Evolutionary conservation across 2,888 invertebrate genomes (phyloP).

Genomic region (Mechanitis mazaeus): DNA sequence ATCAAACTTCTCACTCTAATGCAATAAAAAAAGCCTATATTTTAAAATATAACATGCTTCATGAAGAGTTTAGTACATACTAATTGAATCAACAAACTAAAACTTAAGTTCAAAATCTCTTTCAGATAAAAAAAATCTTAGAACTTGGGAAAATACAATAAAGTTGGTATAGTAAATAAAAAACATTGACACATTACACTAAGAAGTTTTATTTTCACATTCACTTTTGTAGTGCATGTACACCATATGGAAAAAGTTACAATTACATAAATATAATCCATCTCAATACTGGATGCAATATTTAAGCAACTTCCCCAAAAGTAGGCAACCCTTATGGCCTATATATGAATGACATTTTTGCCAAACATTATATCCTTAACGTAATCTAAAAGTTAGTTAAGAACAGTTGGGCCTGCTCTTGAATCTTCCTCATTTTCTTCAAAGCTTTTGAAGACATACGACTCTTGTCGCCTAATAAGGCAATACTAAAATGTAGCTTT

Average conservation of each 20-base stretch:
- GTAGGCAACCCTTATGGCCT: conserved; percentile 17
- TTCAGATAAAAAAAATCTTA: too few species aligned
- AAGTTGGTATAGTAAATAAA: conserved; percentile 17
- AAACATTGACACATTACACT: conserved; percentile 56
- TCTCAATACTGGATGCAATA: conserved; percentile 33
- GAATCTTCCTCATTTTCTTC: conserved; percentile 52
- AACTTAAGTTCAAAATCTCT: too few species aligned
- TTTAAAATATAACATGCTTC: too few species aligned
- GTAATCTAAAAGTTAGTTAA: conserved; percentile 52
- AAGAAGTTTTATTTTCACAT: conserved; percentile 66
- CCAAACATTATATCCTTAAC: conserved; percentile 18
- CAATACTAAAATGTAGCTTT: conserved; percentile 44
- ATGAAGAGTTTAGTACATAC: too few species aligned
- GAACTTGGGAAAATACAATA: conserved; percentile 11
- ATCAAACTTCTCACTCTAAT: too few species aligned
- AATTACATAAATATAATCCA: conserved; percentile 46
- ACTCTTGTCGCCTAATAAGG: conserved; percentile 37
- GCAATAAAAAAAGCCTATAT: too few species aligned
- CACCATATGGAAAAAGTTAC: conserved; percentile 53
- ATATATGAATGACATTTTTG: conserved; percentile 6
- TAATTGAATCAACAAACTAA: too few species aligned
- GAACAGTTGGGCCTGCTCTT: conserved; percentile 52
- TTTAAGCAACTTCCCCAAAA: conserved; percentile 20
- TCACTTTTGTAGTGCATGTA: conserved; percentile 62
- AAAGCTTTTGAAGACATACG: conserved; percentile 42